These are phyloP conservation scores for Gallirallus australis DNA, from an alignment of 2,797 vertebrate genomes.

Conservation along the genomic window DNA sequence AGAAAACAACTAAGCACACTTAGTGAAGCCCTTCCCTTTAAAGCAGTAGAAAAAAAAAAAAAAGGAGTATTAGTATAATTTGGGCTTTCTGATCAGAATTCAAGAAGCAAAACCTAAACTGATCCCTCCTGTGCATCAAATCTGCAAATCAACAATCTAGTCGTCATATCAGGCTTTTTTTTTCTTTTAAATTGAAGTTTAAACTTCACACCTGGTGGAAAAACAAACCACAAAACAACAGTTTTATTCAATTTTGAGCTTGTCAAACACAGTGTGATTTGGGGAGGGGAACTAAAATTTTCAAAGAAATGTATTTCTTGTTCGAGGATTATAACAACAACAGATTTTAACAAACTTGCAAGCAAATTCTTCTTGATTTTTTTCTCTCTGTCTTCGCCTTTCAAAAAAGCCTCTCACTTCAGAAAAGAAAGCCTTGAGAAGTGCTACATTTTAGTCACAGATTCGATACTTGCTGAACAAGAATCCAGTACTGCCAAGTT, in stretches of 20 bases:
- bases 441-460: neutral
- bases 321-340: neutral
- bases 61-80: neutral
- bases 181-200: neutral
- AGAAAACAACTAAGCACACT: neutral
- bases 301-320: neutral
- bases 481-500: neutral
- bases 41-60: neutral
- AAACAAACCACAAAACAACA: neutral
- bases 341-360: neutral
- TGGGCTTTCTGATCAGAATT: neutral
- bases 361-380: neutral
- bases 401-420: neutral
- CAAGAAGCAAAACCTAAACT: neutral
- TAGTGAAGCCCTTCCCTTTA: neutral
- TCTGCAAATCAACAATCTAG: neutral
- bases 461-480: neutral
- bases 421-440: neutral
- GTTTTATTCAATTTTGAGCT: neutral
- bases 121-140: neutral
- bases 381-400: neutral
- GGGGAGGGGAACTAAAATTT: no score
- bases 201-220: neutral
- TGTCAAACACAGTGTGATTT: rapidly evolving
- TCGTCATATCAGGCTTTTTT: neutral